Base-by-base conservation (phyloP, 1,140 invertebrate genomes). In the Mesaphorura yosii region DNA sequence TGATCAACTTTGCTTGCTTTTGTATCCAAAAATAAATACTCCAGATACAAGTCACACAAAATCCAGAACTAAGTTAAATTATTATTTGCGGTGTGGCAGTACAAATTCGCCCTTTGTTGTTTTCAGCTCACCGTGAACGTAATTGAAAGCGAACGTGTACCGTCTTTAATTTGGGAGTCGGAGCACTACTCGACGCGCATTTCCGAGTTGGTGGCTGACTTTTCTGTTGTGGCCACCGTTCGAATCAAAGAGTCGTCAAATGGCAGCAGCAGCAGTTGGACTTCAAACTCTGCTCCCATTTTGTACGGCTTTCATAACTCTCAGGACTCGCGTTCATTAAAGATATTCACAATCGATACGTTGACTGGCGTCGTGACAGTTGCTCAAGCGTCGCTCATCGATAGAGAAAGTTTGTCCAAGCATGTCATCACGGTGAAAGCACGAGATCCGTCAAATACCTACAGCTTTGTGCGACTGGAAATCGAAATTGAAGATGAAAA, bases 251-350 rank as follows among this genome's bases (percentile, higher is more conserved):
- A 34, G 31, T 34, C 31, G 10, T n/a, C n/a, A n/a, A 59, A 59
- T 38, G 47, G 39, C 2, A 49, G 22, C 23, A 44, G 48, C 14
- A 48, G 42, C 47, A 50, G 51, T 48, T 57, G 54, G 58, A 52
- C 50, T 1, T 28, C 28, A 7, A 27, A 22, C 20, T 49, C 50
- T 1, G 45, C 41, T 1, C 58, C 61, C 12, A 50, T 61, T 29
- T 55, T 63, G 15, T 63, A 63, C 26, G 61, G 61, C 2, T 63
- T 63, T 44, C 61, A 63, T 47, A 63, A 63, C 45, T 54, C 58
- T 23, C 57, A 63, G 29, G 61, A 63, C 37, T 4, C 34, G 3
- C 12, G 58, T 17, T 48, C 55, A 0, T 38, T 63, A 1, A 47
- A 55, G 52, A 25, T 63, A 23, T 63, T 63, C 46, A 41, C 17